Base-by-base conservation (phyloP, 92 coral and sea anemone species). In the Hydrozoanthus gracilis region DNA sequence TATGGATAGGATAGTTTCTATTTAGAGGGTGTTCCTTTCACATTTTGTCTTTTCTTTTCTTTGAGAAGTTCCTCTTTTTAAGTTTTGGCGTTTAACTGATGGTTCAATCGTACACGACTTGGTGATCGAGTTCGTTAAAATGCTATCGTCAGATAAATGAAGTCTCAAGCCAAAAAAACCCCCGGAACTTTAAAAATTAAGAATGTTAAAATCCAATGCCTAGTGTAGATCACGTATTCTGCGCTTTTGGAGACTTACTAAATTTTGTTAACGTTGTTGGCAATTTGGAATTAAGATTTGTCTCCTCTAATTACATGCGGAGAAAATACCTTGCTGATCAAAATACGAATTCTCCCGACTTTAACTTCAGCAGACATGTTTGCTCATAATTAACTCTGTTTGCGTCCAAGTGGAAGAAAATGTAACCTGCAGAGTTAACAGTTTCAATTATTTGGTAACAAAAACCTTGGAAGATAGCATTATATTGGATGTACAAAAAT, bases 331-430 rank as follows among this genome's bases (percentile, higher is more conserved):
- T 72, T 72, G 54, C 55, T 72, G 77, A 72, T 72, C 77, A 72
- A 72, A 72, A 15, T 72, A 72, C 47, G 18, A 72, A 54, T 27
- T 10, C 77, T 72, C 77, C 77, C 77, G 47, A 72, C 52, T 72
- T 5, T 16, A 12, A 58, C 1, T 7, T 4, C 12, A 58, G 39
- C 64, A 58, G 15, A 16, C 64, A 58, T 11, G 64, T 14, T 58
- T 58, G 64, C 2, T 27, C 0, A 27, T 27, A 27, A 27, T 0
- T 0, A 27, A 27, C 39, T 27, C 39, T 27, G 39, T 27, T 27
- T 27, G 39, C 2, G 2, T 27, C 39, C 39, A 27, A 27, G 1
- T 27, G 39, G 39, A 27, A 27, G 39, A 2, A 27, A 27, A 27
- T 27, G 2, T 2, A 27, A 27, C 39, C 39, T 27, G 2, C 2